phyloP scores from a whole-genome alignment of 1,140 invertebrate species.

The Wiebesia pumilae region DNA sequence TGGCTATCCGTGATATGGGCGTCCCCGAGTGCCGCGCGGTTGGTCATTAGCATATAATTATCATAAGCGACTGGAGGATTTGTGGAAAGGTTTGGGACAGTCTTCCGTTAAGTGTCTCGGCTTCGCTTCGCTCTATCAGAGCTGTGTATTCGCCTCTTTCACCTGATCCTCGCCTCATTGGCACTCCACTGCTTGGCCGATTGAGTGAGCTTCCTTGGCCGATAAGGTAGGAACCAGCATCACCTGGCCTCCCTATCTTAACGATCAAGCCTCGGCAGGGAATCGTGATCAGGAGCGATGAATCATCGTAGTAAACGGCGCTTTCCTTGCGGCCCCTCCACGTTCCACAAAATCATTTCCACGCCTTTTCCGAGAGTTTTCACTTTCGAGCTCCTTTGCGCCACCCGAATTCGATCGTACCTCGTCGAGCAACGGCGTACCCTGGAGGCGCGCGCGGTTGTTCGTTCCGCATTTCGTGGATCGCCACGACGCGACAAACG shows the following conservation, averaged over 20 bases:
- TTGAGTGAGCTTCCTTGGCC: background rate
- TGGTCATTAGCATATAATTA: background rate
- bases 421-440: too few relatives aligned
- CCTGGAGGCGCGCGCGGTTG: too few relatives aligned
- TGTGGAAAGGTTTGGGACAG: background rate
- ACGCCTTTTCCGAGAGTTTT: background rate
- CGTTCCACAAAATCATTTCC: background rate
- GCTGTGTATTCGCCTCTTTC: background rate
- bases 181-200: background rate
- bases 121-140: background rate
- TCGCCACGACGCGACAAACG: background rate
- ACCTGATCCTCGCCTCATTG: slow-evolving; percentile 1
- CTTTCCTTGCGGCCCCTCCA: too few relatives aligned
- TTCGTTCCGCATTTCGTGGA: background rate
- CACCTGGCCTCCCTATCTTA: background rate
- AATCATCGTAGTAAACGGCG: background rate
- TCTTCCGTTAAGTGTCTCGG: too few relatives aligned
- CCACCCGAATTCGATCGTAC: too few relatives aligned
- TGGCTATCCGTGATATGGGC: background rate
- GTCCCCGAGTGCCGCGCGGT: background rate
- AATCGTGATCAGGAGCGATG: background rate
- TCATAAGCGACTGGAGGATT: background rate
- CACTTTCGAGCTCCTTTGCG: background rate
- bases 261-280: background rate
- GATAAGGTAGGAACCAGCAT: background rate